Percentiles rank a stretch among this genome's conserved stretches.
These are phyloP conservation scores for Eristalinus sepulchralis DNA, from an alignment of 2,888 invertebrate species.

Conservation along the genomic window DNA sequence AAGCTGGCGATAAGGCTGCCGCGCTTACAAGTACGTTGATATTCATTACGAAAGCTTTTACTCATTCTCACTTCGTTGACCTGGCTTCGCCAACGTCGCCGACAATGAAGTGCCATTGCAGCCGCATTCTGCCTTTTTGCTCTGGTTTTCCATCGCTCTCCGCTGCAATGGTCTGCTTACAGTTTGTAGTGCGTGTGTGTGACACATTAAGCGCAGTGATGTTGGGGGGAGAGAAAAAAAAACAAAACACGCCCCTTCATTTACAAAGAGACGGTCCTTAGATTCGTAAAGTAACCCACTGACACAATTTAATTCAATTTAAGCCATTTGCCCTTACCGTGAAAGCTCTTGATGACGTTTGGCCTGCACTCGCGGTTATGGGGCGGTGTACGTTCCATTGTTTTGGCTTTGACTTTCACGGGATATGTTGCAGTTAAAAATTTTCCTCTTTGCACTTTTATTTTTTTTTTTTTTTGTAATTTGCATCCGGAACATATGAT, in stretches of 20 bases:
- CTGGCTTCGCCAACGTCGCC: not conserved
- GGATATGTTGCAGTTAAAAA: conserved; percentile 12
- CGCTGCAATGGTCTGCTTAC: conserved; percentile 33
- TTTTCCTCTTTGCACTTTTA: conserved; percentile 1
- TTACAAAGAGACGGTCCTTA: conserved; percentile 38
- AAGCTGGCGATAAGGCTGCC: conserved; percentile 56
- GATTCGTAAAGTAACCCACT: conserved; percentile 62
- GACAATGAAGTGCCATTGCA: conserved; percentile 42
- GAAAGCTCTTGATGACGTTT: conserved; percentile 45
- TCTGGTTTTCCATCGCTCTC: not conserved
- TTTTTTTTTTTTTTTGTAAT: not conserved
- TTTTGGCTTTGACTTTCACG: conserved; percentile 6
- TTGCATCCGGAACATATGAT: conserved; percentile 5
- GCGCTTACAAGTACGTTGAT: conserved; percentile 49
- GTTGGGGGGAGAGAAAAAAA: not conserved
- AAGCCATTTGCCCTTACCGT: conserved; percentile 59
- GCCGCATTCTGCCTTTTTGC: conserved; percentile 16
- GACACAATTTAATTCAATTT: conserved; percentile 71
- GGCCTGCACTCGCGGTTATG: conserved; percentile 7
- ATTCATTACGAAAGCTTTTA: conserved; percentile 69
- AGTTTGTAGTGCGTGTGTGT: conserved; percentile 62
- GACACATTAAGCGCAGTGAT: conserved; percentile 21
- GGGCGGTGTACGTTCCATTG: not conserved
- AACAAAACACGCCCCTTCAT: conserved; percentile 17
- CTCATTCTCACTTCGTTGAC: conserved; percentile 67